Base-by-base conservation (phyloP, 1,140 invertebrate genomes). In the Tetramorium alpestre region DNA sequence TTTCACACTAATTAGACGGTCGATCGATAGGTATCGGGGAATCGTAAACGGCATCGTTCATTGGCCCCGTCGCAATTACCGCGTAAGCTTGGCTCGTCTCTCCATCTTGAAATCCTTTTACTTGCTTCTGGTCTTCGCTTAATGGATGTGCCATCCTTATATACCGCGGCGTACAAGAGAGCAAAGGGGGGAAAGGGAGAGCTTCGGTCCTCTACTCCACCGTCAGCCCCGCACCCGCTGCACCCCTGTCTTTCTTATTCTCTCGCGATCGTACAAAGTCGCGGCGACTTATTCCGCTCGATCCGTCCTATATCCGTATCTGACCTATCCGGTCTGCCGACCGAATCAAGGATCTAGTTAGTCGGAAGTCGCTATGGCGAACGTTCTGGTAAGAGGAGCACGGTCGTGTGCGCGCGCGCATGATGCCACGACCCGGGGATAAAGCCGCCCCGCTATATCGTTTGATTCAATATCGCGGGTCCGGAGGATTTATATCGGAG, bases 391-490 rank as follows among this genome's bases (percentile, higher is more conserved):
- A 33, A 41, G 47, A 18, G 67, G 11, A 49, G 49, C 16, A 64
- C 10, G 28, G 25, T 56, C 25, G 62, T 56, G 41, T 28, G 69
- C 16, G 28, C 44, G 33, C 18, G 84, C 62, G 33, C 85, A 58
- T 58, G 88, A 85, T 80, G 64, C 56, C 88, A 77, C 25, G 76
- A 47, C 51, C 49, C 76, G 5, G 41, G 51, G 58, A 87, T 90
- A 87, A 91, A 91, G 85, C 85, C 87, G 62, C 88, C 88, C 85
- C 73, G 70, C 81, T 89, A 84, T 89, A 92, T 86, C 89, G 89
- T 90, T 90, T 91, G 91, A 93, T 93, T 92, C 91, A 92, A 93
- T 93, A 93, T 93, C 91, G 88, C 76, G 87, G 67, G 65, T 49
- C 88, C 47, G 22, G 67, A 89, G 89, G 91, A 93, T 93, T 93